A percentile compares a stretch with the other conserved stretches of the same genome.
phyloP scores from a whole-genome alignment of 2,797 vertebrate genomes.

The Trachurus trachurus region DNA sequence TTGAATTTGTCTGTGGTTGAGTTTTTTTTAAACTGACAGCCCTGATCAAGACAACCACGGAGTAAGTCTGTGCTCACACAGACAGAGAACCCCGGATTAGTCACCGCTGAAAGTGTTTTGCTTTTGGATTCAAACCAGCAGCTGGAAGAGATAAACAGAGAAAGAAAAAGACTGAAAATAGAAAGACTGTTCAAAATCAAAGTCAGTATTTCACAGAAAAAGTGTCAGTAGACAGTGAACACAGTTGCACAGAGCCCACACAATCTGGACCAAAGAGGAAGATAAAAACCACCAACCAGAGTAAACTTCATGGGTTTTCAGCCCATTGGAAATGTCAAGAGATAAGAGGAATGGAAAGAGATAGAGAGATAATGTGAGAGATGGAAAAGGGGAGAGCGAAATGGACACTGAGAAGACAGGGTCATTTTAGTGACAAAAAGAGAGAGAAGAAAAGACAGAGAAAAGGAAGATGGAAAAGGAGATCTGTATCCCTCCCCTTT shows the following conservation, averaged over 20 bases:
- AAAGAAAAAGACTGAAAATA: background rate
- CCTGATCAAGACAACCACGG: background rate
- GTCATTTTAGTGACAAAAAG: slow-evolving; percentile 32
- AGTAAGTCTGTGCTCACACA: background rate
- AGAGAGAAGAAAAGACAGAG: background rate
- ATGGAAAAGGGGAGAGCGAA: background rate
- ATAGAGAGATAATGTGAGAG: slow-evolving; percentile 12
- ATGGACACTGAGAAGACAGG: background rate
- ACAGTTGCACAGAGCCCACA: background rate
- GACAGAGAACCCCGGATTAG: background rate
- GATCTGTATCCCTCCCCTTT: background rate
- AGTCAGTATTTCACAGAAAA: background rate
- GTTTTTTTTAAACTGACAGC: background rate
- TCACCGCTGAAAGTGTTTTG: background rate
- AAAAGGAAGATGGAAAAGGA: background rate
- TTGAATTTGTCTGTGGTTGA: background rate
- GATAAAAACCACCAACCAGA: background rate
- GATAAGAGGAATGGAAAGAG: slow-evolving; percentile 6
- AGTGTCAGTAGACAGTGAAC: background rate
- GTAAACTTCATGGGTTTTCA: background rate
- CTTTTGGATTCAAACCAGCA: background rate
- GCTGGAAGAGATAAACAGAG: background rate
- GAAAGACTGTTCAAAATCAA: background rate
- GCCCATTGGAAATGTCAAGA: background rate
- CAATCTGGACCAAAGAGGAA: background rate